phyloP scores from a whole-genome alignment of 1,140 invertebrate genomes.

The Drosophila truncata region DNA sequence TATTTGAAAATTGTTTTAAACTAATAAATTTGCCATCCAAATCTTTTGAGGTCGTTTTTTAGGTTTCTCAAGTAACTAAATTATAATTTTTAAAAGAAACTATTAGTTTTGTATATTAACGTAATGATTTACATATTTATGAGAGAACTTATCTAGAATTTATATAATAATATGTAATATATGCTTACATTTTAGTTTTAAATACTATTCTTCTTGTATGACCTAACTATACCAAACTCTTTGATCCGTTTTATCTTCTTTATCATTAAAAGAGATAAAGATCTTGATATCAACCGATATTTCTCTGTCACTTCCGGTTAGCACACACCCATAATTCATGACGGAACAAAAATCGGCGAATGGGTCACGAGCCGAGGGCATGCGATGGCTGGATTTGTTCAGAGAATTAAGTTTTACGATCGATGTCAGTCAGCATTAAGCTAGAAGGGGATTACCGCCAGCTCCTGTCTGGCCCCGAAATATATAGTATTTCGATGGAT shows the following conservation, averaged over 20 bases:
- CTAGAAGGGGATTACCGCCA: slow-evolving; percentile 54
- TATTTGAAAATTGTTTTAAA: not conserved
- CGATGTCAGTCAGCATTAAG: slow-evolving; percentile 64
- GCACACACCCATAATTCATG: slow-evolving; percentile 2
- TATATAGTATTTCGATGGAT: slow-evolving; percentile 10
- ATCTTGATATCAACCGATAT: slow-evolving; percentile 1
- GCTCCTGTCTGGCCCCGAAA: slow-evolving; percentile 23
- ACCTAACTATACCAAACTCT: too few species aligned
- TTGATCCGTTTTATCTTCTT: not conserved
- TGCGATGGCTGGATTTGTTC: slow-evolving; percentile 30
- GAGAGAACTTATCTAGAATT: not conserved
- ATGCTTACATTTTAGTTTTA: not conserved
- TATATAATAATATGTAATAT: not conserved
- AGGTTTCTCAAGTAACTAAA: not conserved
- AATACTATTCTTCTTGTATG: not conserved
- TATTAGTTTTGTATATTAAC: too few species aligned
- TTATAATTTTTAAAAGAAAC: too few species aligned
- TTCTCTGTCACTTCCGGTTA: slow-evolving; percentile 29
- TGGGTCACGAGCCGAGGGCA: slow-evolving; percentile 35
- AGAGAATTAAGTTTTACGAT: slow-evolving; percentile 42
- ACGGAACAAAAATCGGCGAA: slow-evolving; percentile 12
- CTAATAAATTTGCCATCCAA: not conserved
- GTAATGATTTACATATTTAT: not conserved
- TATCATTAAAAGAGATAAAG: not conserved
- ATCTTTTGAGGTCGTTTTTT: accelerated